A percentile compares a stretch with the other conserved stretches of the same genome.
Conservation (phyloP, 2,888 invertebrate genomes). For the Theretra japonica region DNA sequence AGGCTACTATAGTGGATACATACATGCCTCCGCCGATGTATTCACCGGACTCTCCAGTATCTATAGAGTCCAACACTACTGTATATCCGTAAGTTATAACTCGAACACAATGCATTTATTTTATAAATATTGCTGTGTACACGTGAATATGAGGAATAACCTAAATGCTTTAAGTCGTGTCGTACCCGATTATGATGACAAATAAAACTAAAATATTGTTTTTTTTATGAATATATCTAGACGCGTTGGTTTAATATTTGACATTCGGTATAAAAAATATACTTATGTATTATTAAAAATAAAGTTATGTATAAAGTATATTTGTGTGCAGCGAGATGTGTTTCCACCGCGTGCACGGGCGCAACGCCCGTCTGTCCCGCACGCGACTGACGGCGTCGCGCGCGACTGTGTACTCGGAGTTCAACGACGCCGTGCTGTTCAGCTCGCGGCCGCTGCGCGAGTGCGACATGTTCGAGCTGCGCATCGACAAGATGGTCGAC, state of each 20-base stretch:
- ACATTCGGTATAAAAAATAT: no score
- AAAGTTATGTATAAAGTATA: not conserved
- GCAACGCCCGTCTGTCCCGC: conserved; percentile 93
- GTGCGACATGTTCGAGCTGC: conserved; percentile 96
- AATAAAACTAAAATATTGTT: no score
- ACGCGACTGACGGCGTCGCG: conserved; percentile 94
- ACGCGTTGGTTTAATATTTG: no score
- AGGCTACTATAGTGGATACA: conserved; percentile 93
- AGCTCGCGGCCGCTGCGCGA: conserved; percentile 94
- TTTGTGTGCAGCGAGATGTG: conserved; percentile 87
- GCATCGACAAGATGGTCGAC: conserved; percentile 95
- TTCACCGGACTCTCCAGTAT: conserved; percentile 87
- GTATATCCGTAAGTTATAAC: conserved; percentile 71
- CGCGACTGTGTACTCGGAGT: conserved; percentile 95
- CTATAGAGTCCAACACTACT: conserved; percentile 89
- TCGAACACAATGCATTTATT: not conserved
- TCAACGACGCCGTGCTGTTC: conserved; percentile 97
- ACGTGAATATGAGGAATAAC: no score
- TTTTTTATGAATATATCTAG: no score
- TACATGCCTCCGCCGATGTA: conserved; percentile 84
- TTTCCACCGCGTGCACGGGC: conserved; percentile 95
- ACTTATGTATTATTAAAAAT: not conserved
- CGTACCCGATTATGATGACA: no score
- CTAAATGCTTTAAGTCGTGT: no score
- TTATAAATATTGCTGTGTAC: not conserved